Evolutionary conservation across 2,113 vertebrate species (phyloP).

Genomic region (Myrmecobius fasciatus): DNA sequence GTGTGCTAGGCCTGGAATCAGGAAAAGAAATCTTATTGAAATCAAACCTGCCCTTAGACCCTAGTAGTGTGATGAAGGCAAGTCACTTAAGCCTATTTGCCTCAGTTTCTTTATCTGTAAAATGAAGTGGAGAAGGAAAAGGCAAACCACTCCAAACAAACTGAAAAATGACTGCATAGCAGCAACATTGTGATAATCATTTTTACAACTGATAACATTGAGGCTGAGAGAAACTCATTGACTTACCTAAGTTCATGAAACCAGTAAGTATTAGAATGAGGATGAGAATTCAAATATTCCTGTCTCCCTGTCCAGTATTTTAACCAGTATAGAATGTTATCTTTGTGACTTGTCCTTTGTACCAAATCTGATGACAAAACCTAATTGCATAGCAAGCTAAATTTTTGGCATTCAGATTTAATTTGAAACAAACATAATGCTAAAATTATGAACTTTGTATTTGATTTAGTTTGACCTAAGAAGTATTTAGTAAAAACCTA

Average conservation of each 20-base stretch:
- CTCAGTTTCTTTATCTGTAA: too few relatives aligned
- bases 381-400: neutral
- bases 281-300: neutral
- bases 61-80: too few relatives aligned
- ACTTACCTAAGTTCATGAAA: neutral
- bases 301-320: neutral
- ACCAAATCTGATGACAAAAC: neutral
- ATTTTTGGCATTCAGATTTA: neutral
- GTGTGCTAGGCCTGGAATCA: too few relatives aligned
- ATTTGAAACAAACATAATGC: neutral
- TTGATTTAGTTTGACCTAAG: neutral
- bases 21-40: too few relatives aligned
- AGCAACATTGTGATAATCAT: neutral
- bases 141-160: too few relatives aligned
- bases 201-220: neutral
- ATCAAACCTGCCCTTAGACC: too few relatives aligned
- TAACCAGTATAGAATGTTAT: rapidly evolving
- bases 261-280: neutral
- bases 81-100: too few relatives aligned
- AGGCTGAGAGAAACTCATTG: neutral
- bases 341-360: neutral
- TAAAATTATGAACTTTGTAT: neutral
- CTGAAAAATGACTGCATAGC: too few relatives aligned
- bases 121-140: too few relatives aligned
- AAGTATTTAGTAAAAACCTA: neutral